Evolutionary conservation across 1,140 invertebrate species (phyloP), one percentile per base, ranked within the genome.

Genomic region (Ceratoteleas bidentatus): DNA sequence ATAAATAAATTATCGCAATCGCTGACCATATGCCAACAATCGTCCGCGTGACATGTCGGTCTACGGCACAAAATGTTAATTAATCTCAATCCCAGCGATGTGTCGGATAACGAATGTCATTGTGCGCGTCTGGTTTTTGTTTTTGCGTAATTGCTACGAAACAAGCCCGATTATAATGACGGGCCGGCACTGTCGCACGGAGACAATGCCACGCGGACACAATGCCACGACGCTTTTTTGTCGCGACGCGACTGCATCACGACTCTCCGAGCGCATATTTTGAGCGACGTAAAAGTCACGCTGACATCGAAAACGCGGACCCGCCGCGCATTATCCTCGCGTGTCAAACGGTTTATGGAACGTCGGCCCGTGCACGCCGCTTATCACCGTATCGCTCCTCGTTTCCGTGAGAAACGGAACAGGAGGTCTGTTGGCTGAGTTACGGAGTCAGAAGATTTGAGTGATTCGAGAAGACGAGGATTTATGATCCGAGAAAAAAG

Each of bases 301-400:
- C 45, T 65, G 70, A 74, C 70, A 74, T 74, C 70, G 70, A 65
- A 74, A 74, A 65, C 24, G 61, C 61, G 70, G 61, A 58, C 58
- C 70, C 61, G 57, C 13, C 13, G 60, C n/a, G 61, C 45, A 52
- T 65, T 64, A 74, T 74, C 47, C 60, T 65, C 38, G 60, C 54
- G 61, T 65, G 70, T 74, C 50, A 57, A 58, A 52, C 45, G 24
- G 5, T 74, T 65, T 65, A 61, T 74, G 70, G 70, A 60, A 74
- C 60, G 61, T n/a, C 34, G 58, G 56, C 52, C 13, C 58, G 47
- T 11, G 14, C 45, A 56, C 32, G 58, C 10, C 32, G 58, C 10
- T 65, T 74, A 74, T 74, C 70, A 58, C 33, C 14, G 45, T 1
- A 65, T 74, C 61, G 43, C 16, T 33, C 32, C 47, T 74, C 13